phyloP scores from a whole-genome alignment of 2,888 invertebrate genomes.

The Helobdella robusta region DNA sequence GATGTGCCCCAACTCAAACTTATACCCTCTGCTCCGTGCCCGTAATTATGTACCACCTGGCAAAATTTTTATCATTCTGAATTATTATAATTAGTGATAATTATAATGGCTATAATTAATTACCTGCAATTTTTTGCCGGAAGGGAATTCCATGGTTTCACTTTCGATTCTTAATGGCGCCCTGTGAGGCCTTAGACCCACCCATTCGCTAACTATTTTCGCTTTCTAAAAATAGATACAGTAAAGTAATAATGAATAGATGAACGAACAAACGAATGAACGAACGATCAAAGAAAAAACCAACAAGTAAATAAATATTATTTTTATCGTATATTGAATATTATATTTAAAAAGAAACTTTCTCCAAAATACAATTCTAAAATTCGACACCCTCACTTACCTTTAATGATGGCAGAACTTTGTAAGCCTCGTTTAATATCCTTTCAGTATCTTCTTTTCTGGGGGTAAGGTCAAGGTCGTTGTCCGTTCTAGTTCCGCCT shows the following conservation, averaged over 20 bases:
- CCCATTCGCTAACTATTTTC: conserved; percentile 63
- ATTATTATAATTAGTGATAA: not conserved
- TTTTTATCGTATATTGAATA: too few species aligned
- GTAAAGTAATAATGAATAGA: not conserved
- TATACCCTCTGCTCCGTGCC: conserved; percentile 32
- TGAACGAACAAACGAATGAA: too few species aligned
- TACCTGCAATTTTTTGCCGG: not conserved
- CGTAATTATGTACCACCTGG: conserved; percentile 33
- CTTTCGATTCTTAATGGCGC: conserved; percentile 49
- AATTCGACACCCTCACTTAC: conserved; percentile 4
- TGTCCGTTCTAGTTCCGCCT: conserved; percentile 26
- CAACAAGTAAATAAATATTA: too few species aligned
- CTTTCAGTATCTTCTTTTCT: conserved; percentile 24
- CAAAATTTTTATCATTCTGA: not conserved
- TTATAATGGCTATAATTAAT: too few species aligned
- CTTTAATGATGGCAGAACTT: conserved; percentile 29
- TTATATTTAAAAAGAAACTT: too few species aligned
- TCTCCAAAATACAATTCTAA: too few species aligned
- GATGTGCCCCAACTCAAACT: conserved; percentile 33
- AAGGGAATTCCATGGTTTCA: conserved; percentile 36
- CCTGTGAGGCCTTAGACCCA: conserved; percentile 75
- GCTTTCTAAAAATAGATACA: conserved; percentile 43
- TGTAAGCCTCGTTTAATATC: conserved; percentile 25
- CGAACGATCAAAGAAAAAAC: too few species aligned
- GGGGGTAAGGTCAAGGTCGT: conserved; percentile 21